Evolutionary conservation across 1,140 invertebrate genomes (phyloP), one percentile per base, ranked within the genome.

Genomic region (Caenorhabditis inopinata): DNA sequence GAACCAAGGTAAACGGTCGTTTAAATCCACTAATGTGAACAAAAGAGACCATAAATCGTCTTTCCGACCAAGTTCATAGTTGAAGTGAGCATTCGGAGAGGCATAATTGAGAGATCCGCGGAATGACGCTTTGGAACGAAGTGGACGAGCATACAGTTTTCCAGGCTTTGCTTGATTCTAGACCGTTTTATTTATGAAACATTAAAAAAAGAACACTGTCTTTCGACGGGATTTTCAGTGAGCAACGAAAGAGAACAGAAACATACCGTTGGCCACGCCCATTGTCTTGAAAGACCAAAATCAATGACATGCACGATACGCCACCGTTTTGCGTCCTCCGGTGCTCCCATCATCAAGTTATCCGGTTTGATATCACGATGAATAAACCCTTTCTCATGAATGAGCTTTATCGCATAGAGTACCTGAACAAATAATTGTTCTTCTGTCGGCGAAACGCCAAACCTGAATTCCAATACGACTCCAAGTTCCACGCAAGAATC

Each of bases 31-130:
- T 1, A 58, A 32, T 23, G 51, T 58, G 51, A 58, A 58, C 27
- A 58, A 32, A 58, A 58, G 51, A 32, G 51, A 58, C 51, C 51
- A 58, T 58, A 58, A 32, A 58, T 58, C 51, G n/a, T 58, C 51
- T 32, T 21, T 29, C n/a, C 51, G 25, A 1, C 51, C 27, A 11
- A 58, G 16, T 16, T 58, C 27, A 16, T 32, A 21, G 2, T 6
- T 6, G 6, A 58, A 29, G 32, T 58, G 51, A 58, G 51, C 51
- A 32, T 58, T 58, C 6, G 51, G 27, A 58, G 51, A 58, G 14
- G 27, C 12, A 21, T 32, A 58, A 6, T 58, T 58, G 25, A 58
- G 11, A 58, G 51, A 32, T 23, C 51, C 51, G 32, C 51, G 51
- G 51, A 58, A 58, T 58, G 6, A 16, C 1, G n/a, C 51, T 6